phyloP scores from a whole-genome alignment of 2,888 invertebrate genomes.

The Apotomis capreana region DNA sequence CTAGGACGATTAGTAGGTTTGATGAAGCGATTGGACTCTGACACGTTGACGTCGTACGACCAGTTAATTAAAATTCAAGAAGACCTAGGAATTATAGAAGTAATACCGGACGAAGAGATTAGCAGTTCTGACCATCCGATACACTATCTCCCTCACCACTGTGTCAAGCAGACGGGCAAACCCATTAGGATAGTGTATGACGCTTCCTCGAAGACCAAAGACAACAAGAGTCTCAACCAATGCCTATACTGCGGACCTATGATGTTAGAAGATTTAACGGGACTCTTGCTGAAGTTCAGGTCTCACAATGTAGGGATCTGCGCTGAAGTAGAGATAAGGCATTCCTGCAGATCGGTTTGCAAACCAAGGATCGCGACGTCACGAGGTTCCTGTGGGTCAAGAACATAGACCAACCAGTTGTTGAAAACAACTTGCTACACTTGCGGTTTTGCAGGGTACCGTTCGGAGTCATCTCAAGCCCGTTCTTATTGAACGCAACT shows the following conservation, averaged over 20 bases:
- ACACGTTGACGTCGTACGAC: not conserved
- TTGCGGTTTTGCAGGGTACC: constrained; percentile 9
- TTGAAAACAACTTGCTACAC: not conserved
- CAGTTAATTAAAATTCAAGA: not conserved
- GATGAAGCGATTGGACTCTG: not conserved
- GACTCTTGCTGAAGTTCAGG: constrained; percentile 47
- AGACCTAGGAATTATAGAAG: not conserved
- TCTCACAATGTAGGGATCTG: constrained; percentile 42
- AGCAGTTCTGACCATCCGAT: not conserved
- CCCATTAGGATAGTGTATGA: constrained; percentile 45
- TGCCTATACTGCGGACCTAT: constrained; percentile 46
- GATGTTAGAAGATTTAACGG: constrained; percentile 48
- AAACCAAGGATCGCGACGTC: not conserved
- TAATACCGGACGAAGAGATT: not conserved
- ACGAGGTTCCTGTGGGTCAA: constrained; percentile 11
- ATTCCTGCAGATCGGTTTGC: constrained; percentile 27
- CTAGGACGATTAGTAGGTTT: not conserved
- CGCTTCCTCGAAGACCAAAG: constrained; percentile 42
- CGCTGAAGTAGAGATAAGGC: constrained; percentile 50
- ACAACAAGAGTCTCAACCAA: constrained; percentile 46
- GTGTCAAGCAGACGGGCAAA: not conserved
- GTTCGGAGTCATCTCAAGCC: constrained; percentile 1
- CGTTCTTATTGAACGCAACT: constrained; percentile 14
- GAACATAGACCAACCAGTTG: not conserved
- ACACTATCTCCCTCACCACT: not conserved